Evolutionary conservation across 2,797 vertebrate genomes (phyloP), one percentile per base, ranked within the genome.

Genomic region (Melanotaenia pygmaea): DNA sequence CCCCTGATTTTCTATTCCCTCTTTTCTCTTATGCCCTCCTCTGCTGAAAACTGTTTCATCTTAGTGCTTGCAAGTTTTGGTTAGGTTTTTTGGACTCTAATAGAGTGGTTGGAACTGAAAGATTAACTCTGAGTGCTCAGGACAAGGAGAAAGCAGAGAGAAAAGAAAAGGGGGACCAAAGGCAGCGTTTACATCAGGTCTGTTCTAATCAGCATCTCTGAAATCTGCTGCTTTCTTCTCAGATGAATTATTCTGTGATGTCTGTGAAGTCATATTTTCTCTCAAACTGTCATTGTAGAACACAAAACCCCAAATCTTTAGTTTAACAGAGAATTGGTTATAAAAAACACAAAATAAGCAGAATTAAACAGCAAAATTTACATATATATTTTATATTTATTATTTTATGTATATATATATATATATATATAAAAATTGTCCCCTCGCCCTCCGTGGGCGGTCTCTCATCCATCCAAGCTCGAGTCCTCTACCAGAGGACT

Each of bases 71-170:
- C 32, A 67, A 72, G 37, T 86, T 87, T 82, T 72, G 86, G 91
- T 89, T 88, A 87, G 84, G 70, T 76, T 90, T 87, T 91, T 85
- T 88, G 84, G 72, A 72, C 75, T 86, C 78, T 74, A 82, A 71
- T 74, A 67, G n/a, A 76, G 80, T 13, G 0, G 67, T 66, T 76
- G 62, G 74, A 81, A 81, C 32, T 60, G 76, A 73, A 66, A 80
- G 73, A 77, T 88, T 88, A 83, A 70, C 70, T 64, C 43, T 53
- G 3, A 58, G 40, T 0, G 4, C 2, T 32, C 40, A 5, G 59
- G 54, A 34, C 16, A 51, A 22, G 61, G 62, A 47, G 56, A 28
- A 67, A 1, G 22, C 3, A 35, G 58, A n/a, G 28, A 51, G 1
- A 20, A 35, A 22, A 20, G 43, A 26, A 69, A 32, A 35, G 58